Base-by-base conservation (phyloP, 2,888 invertebrate species). In the Chromoteleia sp. region DNA sequence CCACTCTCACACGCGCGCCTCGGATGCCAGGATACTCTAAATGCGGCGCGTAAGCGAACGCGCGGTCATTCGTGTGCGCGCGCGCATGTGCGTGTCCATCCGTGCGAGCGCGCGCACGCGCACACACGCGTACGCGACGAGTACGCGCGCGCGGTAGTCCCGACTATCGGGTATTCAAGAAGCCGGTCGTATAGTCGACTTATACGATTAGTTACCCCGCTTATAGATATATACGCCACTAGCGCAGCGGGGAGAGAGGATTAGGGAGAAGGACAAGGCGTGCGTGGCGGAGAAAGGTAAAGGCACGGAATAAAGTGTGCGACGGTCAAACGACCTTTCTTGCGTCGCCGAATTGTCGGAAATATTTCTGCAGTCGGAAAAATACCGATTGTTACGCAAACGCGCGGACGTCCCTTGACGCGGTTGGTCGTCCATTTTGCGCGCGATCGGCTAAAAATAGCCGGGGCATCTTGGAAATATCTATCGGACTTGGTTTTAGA, bases 191-290 rank as follows among this genome's bases (percentile, higher is more conserved):
- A 43, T 45, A 68, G 76, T 70, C 77, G 77, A 77, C 80, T 80
- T 80, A 80, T 83, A 68, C 76, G 77, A 77, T 77, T 81, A 67
- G 71, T 81, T 81, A 81, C 61, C 73, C 59, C 61, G 65, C 74
- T 63, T 45, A 56, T 74, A 56, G 65, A 74, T 63, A 56, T 73
- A 36, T 33, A n/a, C n/a, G 30, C 63, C 58, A 21, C n/a, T 17
- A 41, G 54, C 25, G 33, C n/a, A 33, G 56, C 33, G 59, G 75
- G 70, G 59, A 36, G 71, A 54, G 45, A 54, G 70, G 65, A 71
- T 70, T 65, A 65, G 58, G 61, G 54, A 58, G 74, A 79, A 74
- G 79, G 79, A 74, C 61, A 68, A 61, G 61, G 63, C 61, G 63
- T 58, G 58, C 45, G 76, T 15, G 52, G 33, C 36, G 61, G 63